Evolutionary conservation across 2,113 vertebrate species (phyloP).

Genomic region (Grallaria varia): DNA sequence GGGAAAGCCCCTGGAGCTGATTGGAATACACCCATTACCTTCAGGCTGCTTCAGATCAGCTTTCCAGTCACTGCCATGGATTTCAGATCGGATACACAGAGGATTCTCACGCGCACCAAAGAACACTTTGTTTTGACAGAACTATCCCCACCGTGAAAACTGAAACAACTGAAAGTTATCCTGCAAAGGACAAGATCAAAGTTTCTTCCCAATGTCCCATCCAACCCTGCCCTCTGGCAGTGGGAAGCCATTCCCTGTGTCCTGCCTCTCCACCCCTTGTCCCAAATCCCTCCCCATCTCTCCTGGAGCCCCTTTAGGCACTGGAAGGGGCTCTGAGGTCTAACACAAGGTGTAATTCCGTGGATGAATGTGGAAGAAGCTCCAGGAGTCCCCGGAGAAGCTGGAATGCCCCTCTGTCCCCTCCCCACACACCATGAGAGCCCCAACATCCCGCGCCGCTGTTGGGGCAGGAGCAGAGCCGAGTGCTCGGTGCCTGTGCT

Average conservation of each 20-base stretch:
- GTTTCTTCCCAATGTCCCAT: background rate
- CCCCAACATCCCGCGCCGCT: background rate
- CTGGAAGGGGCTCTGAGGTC: background rate
- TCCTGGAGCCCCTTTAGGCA: background rate
- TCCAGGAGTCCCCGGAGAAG: accelerated
- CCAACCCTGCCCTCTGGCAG: background rate
- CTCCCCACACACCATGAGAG: accelerated
- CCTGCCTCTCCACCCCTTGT: background rate
- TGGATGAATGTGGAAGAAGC: background rate
- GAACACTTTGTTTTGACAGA: background rate
- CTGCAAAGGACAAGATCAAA: background rate
- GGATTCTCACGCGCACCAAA: background rate
- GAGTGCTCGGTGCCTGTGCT: background rate
- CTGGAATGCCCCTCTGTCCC: background rate
- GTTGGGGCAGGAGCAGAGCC: background rate
- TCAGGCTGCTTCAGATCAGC: background rate
- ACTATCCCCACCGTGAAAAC: background rate
- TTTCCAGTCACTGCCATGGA: background rate
- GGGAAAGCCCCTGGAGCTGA: background rate
- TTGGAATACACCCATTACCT: background rate
- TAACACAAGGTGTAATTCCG: background rate
- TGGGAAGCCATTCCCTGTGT: background rate
- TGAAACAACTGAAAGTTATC: background rate
- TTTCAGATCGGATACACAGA: background rate
- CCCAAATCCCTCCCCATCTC: background rate